Base-by-base conservation (phyloP, 2,888 invertebrate species). In the Miltochrista miniata region DNA sequence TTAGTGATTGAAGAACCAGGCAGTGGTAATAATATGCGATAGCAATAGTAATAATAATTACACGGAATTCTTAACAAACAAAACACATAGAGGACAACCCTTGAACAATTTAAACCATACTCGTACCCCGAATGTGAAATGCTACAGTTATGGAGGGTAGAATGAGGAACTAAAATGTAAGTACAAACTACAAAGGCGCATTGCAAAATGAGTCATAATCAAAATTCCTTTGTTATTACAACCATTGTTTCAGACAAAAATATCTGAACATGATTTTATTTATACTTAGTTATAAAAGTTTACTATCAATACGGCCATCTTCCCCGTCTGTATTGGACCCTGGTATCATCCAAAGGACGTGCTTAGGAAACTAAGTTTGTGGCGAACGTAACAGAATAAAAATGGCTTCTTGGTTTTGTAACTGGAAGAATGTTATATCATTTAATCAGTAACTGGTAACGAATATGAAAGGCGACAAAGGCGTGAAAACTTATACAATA, bases 291-390 rank as follows among this genome's bases (percentile, higher is more conserved):
- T 43, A 43, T 33, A 42, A 45, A 47, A 55, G 47, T 45, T 52
- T 47, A 54, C 66, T 68, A 58, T 65, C 55, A 59, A 31, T 60
- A 46, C 12, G 41, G 30, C 65, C 56, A 45, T 52, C 50, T 63
- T 59, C 40, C 44, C 48, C 41, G 49, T 52, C 56, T 60, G 54
- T 68, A 73, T 74, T 72, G 72, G 66, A 64, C 64, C 69, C 69
- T 70, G 72, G 70, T 74, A 74, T 74, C 72, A 69, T 67, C 56
- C 63, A 61, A 68, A 52, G 54, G 54, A 76, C 76, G 78, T 78
- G 78, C 74, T 72, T 70, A 59, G 76, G 69, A 74, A 73, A 70
- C 70, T 67, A 62, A 72, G 59, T 62, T 56, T 58, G 45, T 49
- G 11, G 18, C 12, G 67, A 49, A 61, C 69, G 61, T 57, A 53